Evolutionary conservation across 2,797 vertebrate species (phyloP).

Genomic region (Sebastes itinus): DNA sequence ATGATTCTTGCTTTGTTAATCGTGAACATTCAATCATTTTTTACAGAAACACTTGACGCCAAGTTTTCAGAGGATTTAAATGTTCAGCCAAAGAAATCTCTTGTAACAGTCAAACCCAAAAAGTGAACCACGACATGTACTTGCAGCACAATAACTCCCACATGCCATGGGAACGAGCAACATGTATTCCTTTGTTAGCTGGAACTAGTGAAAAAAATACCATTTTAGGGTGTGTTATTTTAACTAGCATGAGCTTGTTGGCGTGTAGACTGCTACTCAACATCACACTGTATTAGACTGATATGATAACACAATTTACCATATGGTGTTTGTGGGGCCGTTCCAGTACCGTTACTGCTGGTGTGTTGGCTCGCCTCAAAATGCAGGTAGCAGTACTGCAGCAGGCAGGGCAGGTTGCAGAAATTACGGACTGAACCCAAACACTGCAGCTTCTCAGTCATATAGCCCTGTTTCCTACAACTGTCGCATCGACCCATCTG

Average conservation of each 20-base stretch:
- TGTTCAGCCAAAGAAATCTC: neutral
- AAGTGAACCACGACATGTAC: neutral
- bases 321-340: conserved; percentile 48
- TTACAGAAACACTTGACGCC: neutral
- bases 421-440: conserved; percentile 94
- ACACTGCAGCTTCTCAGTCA: conserved; percentile 93
- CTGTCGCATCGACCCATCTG: conserved; percentile 96
- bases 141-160: neutral
- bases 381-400: conserved; percentile 91
- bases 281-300: neutral
- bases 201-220: neutral
- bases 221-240: neutral
- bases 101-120: neutral
- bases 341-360: conserved; percentile 72
- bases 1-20: neutral
- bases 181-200: neutral
- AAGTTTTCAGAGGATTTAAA: neutral
- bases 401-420: conserved; percentile 92
- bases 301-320: conserved; percentile 43
- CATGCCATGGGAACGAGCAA: neutral
- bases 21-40: neutral
- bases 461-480: conserved; percentile 94
- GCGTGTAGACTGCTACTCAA: neutral
- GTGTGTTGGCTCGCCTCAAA: conserved; percentile 66
- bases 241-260: neutral